A percentile compares a stretch with the other conserved stretches of the same genome.
These are phyloP conservation scores for Sminthopsis crassicaudata DNA, from an alignment of 2,113 vertebrate species.

Conservation along the genomic window DNA sequence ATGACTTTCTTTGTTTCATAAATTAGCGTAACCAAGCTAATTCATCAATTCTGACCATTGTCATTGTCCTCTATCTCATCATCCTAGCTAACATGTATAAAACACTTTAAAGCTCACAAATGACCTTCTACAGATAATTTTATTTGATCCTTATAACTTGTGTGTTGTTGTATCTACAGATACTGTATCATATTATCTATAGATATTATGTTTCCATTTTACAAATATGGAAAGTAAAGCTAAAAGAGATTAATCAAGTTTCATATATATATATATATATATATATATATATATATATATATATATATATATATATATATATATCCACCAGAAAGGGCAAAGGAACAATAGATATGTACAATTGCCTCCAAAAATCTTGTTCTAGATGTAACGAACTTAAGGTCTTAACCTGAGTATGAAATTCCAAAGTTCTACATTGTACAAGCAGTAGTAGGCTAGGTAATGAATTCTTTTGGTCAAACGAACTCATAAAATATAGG, in stretches of 20 bases:
- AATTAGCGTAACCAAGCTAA: background rate
- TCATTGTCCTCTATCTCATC: background rate
- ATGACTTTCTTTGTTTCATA: background rate
- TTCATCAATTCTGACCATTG: background rate
- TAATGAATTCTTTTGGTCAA: background rate
- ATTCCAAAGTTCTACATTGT: background rate
- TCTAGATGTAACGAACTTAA: background rate
- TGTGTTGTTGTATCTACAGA: no score
- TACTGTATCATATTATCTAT: background rate
- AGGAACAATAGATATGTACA: background rate
- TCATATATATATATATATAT: no score
- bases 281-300: no score
- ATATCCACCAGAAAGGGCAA: background rate
- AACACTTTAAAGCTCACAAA: background rate
- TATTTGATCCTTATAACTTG: background rate
- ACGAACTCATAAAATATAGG: background rate
- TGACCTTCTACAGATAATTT: background rate
- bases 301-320: background rate
- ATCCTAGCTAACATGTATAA: background rate
- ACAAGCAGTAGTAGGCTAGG: background rate
- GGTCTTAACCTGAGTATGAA: background rate
- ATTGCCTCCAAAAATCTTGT: background rate
- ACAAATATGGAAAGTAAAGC: background rate
- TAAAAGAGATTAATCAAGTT: background rate
- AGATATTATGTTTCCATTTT: background rate